phyloP scores from a whole-genome alignment of 2,113 vertebrate species.

The Eira barbara region DNA sequence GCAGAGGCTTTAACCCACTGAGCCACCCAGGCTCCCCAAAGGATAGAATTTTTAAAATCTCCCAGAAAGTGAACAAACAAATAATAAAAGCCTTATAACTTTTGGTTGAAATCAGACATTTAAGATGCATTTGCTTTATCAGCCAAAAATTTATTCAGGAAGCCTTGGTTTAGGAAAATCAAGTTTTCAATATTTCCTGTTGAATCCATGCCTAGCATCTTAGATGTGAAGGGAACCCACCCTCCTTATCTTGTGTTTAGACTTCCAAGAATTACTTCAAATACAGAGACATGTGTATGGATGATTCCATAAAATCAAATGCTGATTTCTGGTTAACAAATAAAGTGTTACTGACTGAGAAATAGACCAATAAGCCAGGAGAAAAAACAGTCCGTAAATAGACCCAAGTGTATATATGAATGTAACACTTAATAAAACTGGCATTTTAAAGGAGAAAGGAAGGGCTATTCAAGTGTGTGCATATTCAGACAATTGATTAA shows the following conservation, averaged over 20 bases:
- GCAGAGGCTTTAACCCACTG: no score
- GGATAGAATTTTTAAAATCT: background rate
- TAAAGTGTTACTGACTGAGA: background rate
- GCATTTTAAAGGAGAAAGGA: background rate
- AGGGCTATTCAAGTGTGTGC: background rate
- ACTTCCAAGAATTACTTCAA: background rate
- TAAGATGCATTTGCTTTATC: conserved; percentile 25
- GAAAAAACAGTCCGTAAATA: background rate
- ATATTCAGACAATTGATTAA: background rate
- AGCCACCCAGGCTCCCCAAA: no score
- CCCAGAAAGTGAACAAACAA: background rate
- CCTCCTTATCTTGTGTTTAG: background rate
- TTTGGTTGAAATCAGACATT: conserved; percentile 5
- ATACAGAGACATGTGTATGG: background rate
- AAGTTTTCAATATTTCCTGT: background rate
- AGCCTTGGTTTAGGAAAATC: background rate
- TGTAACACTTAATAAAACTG: background rate
- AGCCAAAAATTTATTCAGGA: conserved; percentile 6
- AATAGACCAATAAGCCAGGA: background rate
- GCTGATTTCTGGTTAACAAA: background rate
- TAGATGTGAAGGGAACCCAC: background rate
- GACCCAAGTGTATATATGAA: background rate
- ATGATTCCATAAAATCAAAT: background rate
- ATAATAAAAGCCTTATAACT: background rate
- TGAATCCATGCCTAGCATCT: background rate